Conservation (phyloP, 2,797 vertebrate genomes). For the Bradypus variegatus region DNA sequence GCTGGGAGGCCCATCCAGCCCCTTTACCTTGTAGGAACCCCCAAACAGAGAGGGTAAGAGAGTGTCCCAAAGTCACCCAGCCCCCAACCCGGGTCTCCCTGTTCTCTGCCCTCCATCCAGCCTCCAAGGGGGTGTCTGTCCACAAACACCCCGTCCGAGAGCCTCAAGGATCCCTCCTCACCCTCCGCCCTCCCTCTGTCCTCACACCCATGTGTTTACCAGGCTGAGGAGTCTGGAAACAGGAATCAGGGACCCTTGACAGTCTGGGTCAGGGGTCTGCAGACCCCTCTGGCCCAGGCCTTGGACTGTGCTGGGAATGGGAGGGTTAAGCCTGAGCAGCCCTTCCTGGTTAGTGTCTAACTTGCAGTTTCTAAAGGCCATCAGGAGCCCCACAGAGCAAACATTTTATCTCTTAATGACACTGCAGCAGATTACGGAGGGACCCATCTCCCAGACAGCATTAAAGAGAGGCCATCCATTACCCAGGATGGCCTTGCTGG, state of each 20-base stretch:
- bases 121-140: not conserved
- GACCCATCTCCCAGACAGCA: slow-evolving; percentile 30
- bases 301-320: not conserved
- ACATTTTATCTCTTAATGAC: slow-evolving; percentile 66
- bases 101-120: not conserved
- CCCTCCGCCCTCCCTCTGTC: not conserved
- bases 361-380: slow-evolving; percentile 58
- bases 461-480: slow-evolving; percentile 39
- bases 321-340: not conserved
- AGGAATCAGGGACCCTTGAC: too few species aligned
- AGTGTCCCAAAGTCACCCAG: not conserved
- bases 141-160: not conserved
- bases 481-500: not conserved
- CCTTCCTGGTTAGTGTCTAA: not conserved
- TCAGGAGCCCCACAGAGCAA: slow-evolving; percentile 48
- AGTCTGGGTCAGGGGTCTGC: not conserved
- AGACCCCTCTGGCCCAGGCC: not conserved
- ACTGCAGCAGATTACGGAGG: slow-evolving; percentile 42
- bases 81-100: not conserved
- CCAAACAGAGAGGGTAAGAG: not conserved
- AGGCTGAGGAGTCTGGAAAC: not conserved
- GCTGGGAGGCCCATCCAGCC: not conserved
- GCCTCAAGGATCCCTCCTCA: not conserved
- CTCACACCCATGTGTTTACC: not conserved
- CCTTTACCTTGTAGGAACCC: not conserved